Percentiles rank a stretch among this genome's conserved stretches.
Conservation (phyloP, 2,888 invertebrate genomes). For the Tromatobia lineatoria region DNA sequence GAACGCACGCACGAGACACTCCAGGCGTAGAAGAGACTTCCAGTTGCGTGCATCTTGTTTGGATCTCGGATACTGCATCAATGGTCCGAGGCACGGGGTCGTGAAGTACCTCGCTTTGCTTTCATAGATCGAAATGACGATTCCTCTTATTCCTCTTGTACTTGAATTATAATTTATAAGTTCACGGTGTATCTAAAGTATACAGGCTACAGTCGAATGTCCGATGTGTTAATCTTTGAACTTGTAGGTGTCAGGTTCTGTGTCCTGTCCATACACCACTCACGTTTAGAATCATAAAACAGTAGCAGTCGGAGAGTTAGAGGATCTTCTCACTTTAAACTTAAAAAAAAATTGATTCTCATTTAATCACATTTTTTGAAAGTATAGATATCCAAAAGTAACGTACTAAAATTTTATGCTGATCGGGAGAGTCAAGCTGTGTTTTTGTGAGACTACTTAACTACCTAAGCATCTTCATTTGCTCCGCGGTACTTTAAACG, state of each 20-base stretch:
- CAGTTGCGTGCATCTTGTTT: constrained; percentile 50
- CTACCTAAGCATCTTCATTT: too few relatives aligned
- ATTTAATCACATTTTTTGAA: too few relatives aligned
- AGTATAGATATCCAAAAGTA: too few relatives aligned
- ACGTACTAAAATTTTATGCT: too few relatives aligned
- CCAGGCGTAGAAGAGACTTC: constrained; percentile 35
- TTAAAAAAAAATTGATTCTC: too few relatives aligned
- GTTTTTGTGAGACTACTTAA: too few relatives aligned
- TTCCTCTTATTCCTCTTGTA: constrained; percentile 21
- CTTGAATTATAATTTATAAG: constrained; percentile 41
- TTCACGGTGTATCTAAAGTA: not conserved
- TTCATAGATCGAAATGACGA: constrained; percentile 62
- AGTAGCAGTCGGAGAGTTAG: not conserved
- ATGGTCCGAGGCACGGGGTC: constrained; percentile 11
- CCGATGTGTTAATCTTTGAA: not conserved
- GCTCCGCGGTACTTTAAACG: too few relatives aligned
- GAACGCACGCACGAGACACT: constrained; percentile 54
- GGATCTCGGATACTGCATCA: constrained; percentile 19
- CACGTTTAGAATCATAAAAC: not conserved
- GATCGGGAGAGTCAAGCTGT: too few relatives aligned
- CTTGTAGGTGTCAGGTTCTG: not conserved
- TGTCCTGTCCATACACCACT: not conserved
- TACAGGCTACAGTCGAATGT: not conserved
- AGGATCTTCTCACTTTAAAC: too few relatives aligned
- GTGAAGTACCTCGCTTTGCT: constrained; percentile 34